Evolutionary conservation across 2,888 invertebrate species (phyloP).

Genomic region (Mythimna loreyi): DNA sequence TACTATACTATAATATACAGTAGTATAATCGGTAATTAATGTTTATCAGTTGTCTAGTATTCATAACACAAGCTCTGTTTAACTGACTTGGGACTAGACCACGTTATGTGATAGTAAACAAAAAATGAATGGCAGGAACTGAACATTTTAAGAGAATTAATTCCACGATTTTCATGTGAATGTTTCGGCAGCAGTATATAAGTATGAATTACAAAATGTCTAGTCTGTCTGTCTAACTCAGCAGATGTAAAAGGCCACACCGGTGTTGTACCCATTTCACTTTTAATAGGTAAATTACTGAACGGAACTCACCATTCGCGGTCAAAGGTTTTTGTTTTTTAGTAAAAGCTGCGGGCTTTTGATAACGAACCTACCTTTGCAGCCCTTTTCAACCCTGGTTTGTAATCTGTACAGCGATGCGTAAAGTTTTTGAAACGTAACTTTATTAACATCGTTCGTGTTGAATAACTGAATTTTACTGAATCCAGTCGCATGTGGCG

Average conservation of each 20-base stretch:
- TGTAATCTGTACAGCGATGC: constrained; percentile 21
- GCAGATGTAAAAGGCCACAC: constrained; percentile 24
- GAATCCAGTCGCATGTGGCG: constrained; percentile 22
- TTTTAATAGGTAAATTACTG: constrained; percentile 42
- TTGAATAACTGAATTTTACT: constrained; percentile 28
- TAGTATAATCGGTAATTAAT: too few species aligned
- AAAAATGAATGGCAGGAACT: neutral
- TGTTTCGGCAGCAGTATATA: neutral
- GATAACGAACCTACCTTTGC: constrained; percentile 21
- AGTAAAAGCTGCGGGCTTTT: constrained; percentile 13
- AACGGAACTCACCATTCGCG: constrained; percentile 25
- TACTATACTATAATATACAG: too few species aligned
- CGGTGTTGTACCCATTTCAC: constrained; percentile 33
- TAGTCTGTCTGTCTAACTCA: neutral
- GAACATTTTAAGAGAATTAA: neutral
- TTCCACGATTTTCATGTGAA: neutral
- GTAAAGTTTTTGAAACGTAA: constrained; percentile 22
- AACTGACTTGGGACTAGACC: too few species aligned
- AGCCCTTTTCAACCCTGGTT: constrained; percentile 26
- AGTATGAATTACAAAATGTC: neutral
- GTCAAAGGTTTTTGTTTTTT: constrained; percentile 46
- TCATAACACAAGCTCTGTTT: too few species aligned
- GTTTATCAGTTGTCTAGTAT: too few species aligned
- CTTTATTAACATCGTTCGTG: constrained; percentile 37
- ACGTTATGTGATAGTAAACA: too few species aligned